Evolutionary conservation across 2,888 invertebrate species (phyloP).

Genomic region (Eristalis intricaria): DNA sequence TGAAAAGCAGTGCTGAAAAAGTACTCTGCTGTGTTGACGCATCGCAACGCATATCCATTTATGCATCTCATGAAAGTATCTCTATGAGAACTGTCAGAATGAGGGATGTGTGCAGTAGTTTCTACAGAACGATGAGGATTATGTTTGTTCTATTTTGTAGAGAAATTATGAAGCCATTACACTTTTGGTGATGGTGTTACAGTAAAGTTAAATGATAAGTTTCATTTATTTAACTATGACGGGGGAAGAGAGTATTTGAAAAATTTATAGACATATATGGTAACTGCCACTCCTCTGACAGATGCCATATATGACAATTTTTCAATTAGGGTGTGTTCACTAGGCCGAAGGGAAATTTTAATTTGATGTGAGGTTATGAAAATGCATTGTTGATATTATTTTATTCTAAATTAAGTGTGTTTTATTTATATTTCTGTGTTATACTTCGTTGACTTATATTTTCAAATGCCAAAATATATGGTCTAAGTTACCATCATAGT

Average conservation of each 20-base stretch:
- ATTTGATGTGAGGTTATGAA: too few species aligned
- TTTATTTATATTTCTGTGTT: too few species aligned
- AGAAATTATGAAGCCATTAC: neutral
- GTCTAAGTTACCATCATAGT: too few species aligned
- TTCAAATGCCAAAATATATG: too few species aligned
- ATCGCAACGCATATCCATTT: conserved; percentile 23
- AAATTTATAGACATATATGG: neutral
- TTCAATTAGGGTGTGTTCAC: neutral
- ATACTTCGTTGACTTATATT: too few species aligned
- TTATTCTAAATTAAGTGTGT: too few species aligned
- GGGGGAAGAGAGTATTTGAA: neutral
- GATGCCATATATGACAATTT: neutral
- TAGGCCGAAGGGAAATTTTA: neutral
- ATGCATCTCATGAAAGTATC: neutral
- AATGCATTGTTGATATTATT: too few species aligned
- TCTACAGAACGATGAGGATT: neutral
- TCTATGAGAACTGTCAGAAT: conserved; percentile 10
- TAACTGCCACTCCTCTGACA: neutral
- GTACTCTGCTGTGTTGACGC: conserved; percentile 39
- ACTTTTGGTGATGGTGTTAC: neutral
- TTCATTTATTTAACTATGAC: neutral
- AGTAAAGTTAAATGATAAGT: too few species aligned
- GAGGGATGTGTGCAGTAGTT: conserved; percentile 1
- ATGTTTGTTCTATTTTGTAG: neutral
- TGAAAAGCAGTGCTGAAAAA: conserved; percentile 64